Base-by-base conservation (phyloP, 2,113 vertebrate genomes). In the Ranitomeya imitator region DNA sequence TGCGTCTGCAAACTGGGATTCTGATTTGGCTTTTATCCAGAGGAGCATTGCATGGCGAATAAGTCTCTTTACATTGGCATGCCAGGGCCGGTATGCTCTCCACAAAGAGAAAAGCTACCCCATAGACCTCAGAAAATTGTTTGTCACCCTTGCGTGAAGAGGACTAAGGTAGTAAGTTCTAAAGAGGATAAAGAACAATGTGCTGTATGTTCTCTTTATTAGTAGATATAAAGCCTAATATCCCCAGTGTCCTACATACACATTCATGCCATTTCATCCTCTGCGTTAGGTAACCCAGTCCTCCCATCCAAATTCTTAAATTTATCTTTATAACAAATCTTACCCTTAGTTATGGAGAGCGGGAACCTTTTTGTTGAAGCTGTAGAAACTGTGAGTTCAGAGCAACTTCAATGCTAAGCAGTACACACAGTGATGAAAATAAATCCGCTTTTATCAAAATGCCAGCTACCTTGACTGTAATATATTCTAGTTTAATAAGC, bases 401-500 rank as follows among this genome's bases (percentile, higher is more conserved):
- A 81, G 54, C 51, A 71, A 79, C 78, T 55, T 65, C 23, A 87
- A 79, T 55, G 65, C 61, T 82, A 88, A 78, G 78, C 78, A 55
- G 60, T 65, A 69, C 63, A 37, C 45, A 59, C 61, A 79, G 54
- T 23, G 67, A 88, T 59, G 74, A 82, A 88, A 88, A 88, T 88
- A 82, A 82, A 74, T 82, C 78, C 74, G 65, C 79, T 88, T 88
- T 88, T 82, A 88, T 88, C 86, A 82, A 88, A 88, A 88, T 82
- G 79, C 54, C 67, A 88, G 67, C 26, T n/a, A 79, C 59, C 55
- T 82, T 74, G 86, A 82, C 79, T 88, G 67, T 88, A 88, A 88
- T 88, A 82, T 88, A 88, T 88, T 88, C 86, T 60, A 71, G 79
- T 60, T 81, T 88, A 88, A 88, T 88, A 88, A 82, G 86, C 65